Percentiles rank a stretch among this genome's conserved stretches.
phyloP scores from a whole-genome alignment of 2,797 vertebrate species.

The Sebastes oblongus region DNA sequence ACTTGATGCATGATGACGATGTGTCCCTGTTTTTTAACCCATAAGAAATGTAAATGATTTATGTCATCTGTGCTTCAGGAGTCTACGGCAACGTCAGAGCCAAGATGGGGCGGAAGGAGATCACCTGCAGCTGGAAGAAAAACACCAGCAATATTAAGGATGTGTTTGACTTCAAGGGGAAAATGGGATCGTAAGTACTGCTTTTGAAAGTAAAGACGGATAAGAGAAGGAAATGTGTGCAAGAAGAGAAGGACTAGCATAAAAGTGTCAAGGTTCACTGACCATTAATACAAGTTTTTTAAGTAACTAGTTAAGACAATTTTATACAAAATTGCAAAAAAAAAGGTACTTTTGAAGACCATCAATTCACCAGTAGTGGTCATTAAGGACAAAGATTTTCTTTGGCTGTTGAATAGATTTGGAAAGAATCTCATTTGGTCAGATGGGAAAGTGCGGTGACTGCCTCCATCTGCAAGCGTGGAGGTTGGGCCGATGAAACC shows the following conservation, averaged over 20 bases:
- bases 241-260: background rate
- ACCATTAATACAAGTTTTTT: background rate
- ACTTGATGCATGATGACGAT: background rate
- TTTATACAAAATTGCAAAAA: background rate
- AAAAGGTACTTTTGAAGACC: background rate
- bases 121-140: conserved; percentile 92
- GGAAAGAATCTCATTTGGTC: background rate
- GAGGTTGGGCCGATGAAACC: too few relatives aligned
- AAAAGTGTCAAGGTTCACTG: background rate
- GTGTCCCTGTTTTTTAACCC: background rate
- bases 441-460: background rate
- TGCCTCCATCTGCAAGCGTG: background rate
- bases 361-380: too few relatives aligned
- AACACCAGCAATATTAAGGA: conserved; percentile 91
- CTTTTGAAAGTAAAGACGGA: background rate
- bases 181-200: conserved; percentile 92
- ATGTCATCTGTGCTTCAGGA: conserved; percentile 42
- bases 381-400: background rate
- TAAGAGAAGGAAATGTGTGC: background rate
- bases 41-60: background rate
- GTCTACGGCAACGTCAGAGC: conserved; percentile 82
- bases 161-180: conserved; percentile 92
- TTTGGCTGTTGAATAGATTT: background rate
- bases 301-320: background rate
- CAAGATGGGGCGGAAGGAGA: conserved; percentile 89